These are phyloP conservation scores for Sciaenops ocellatus DNA, from an alignment of 2,797 vertebrate species.

Conservation along the genomic window DNA sequence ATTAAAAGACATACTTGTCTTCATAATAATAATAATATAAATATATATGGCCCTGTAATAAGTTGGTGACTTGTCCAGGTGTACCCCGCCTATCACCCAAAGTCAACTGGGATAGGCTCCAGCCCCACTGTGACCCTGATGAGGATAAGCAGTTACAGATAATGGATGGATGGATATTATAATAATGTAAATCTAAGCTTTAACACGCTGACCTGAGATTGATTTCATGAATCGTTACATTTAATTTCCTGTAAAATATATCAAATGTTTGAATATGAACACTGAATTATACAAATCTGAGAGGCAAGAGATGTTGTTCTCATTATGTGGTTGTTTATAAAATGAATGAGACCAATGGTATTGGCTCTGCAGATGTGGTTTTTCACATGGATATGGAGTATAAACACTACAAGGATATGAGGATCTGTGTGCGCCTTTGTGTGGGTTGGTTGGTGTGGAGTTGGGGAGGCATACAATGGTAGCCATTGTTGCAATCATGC, in stretches of 20 bases:
- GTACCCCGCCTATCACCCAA: no score
- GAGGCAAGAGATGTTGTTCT: background rate
- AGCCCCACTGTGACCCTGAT: no score
- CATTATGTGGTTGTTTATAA: background rate
- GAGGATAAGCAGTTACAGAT: no score
- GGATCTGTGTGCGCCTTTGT: constrained; percentile 36
- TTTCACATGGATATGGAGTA: constrained; percentile 7
- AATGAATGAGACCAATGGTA: background rate
- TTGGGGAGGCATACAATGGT: constrained; percentile 54
- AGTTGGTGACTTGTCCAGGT: no score
- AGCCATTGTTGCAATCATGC: constrained; percentile 61
- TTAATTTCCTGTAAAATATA: constrained; percentile 10
- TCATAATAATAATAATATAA: no score
- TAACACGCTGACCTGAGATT: background rate
- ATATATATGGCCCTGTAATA: no score
- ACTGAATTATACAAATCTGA: background rate
- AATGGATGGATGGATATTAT: no score
- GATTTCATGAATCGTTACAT: no score
- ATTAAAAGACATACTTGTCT: background rate
- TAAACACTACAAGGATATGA: constrained; percentile 22
- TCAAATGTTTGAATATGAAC: background rate
- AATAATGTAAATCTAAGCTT: background rate
- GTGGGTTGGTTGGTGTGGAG: constrained; percentile 19
- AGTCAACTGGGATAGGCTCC: no score
- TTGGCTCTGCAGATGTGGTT: background rate